Percentiles rank a stretch among this genome's conserved stretches.
phyloP scores from a whole-genome alignment of 2,797 vertebrate species.

The Gadopsis marmoratus region DNA sequence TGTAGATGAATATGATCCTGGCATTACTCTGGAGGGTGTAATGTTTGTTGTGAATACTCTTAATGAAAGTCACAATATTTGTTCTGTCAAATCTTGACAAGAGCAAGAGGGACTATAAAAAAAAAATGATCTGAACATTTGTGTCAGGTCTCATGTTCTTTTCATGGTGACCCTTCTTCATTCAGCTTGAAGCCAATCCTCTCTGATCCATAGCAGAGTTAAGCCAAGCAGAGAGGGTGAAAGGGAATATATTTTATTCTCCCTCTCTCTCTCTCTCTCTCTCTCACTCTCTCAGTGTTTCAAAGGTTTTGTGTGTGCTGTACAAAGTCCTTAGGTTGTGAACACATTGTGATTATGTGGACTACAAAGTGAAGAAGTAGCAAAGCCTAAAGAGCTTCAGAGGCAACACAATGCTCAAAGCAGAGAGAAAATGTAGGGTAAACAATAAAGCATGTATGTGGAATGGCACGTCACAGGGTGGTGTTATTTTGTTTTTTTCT shows the following conservation, averaged over 20 bases:
- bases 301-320: not conserved
- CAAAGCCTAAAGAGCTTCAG: not conserved
- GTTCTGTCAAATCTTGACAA: slow-evolving; percentile 11
- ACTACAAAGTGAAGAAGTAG: not conserved
- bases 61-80: not conserved
- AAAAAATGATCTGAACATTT: slow-evolving; percentile 7
- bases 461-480: not conserved
- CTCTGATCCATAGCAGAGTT: slow-evolving; percentile 58
- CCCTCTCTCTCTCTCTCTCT: not conserved
- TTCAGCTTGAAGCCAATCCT: slow-evolving; percentile 32
- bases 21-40: not conserved
- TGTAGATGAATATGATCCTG: not conserved
- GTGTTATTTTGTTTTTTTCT: not conserved
- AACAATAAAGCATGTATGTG: not conserved
- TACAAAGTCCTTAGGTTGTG: not conserved
- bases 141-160: slow-evolving; percentile 57
- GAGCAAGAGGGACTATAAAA: slow-evolving; percentile 9
- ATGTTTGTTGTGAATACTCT: not conserved
- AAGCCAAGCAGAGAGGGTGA: slow-evolving; percentile 48
- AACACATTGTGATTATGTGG: not conserved
- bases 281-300: not conserved
- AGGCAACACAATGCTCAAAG: not conserved
- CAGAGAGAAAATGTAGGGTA: not conserved
- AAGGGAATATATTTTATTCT: slow-evolving; percentile 29
- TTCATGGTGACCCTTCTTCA: slow-evolving; percentile 55